Evolutionary conservation across 2,797 vertebrate species (phyloP), one percentile per base, ranked within the genome.

Genomic region (Scomberomorus guttatus): DNA sequence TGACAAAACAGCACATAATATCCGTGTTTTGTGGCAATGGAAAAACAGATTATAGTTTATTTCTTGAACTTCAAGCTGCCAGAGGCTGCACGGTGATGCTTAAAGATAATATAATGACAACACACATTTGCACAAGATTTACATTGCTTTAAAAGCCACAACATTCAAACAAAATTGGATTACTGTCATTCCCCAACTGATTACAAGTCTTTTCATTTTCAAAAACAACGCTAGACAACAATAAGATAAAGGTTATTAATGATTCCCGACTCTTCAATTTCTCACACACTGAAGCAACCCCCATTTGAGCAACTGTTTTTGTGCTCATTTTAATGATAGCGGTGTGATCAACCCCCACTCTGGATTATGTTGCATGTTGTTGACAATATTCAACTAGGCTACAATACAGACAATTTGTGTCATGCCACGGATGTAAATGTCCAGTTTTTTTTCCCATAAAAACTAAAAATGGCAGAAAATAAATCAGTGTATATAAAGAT

Each of bases 281-380:
- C 60, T 70, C 56, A 51, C 51, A 57, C 69, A 37, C 66, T 65
- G 55, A 75, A 4, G 17, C 63, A 80, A 20, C 59, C 51, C 70
- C 39, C 39, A 42, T 4, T 25, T 0, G 12, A 69, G 60, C 24
- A 39, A 18, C 5, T 54, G 46, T 37, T 24, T 82, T 34, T 42
- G 59, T 58, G 70, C 71, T 72, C 79, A 79, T 80, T 77, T 77
- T 24, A 37, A 76, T 72, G 62, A 73, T 75, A 39, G 83, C 56
- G 37, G 62, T 39, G 62, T 76, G 85, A 86, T 77, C 81, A 29
- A 0, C 72, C 79, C 75, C 76, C 70, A 37, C 60, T 50, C 46
- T 24, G 25, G 61, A 79, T 74, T 50, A 46, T 54, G 56, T 37
- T 81, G 71, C 60, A 37, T 72, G 61, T 68, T 83, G 56, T 69